Base-by-base conservation (phyloP, 2,113 vertebrate species). In the Odontophorus gujanensis region DNA sequence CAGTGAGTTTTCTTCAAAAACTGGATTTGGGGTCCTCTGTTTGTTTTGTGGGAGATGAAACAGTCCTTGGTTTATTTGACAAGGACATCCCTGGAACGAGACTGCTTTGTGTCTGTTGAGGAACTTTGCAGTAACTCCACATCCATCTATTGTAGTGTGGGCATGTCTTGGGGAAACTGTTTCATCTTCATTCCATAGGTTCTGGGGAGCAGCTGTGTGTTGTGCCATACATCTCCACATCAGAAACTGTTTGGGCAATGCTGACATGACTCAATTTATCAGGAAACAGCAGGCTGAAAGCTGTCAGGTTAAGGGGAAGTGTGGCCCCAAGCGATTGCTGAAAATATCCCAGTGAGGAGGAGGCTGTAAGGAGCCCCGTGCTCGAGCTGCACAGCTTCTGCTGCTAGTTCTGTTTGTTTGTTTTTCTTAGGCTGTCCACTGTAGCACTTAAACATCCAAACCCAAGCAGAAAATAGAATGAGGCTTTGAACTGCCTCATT, bases 331-430 rank as follows among this genome's bases (percentile, higher is more conserved):
- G 59, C 22, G 79, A 80, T 87, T 86, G 65, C 96, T 92, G 85
- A 92, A 96, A 96, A 96, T 93, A 96, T 19, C 90, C 47, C 55
- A 4, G 42, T 80, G 24, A 18, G 43, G 90, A 83, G 75, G 90
- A 83, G 75, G 63, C 76, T 83, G 22, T 28, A 9, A 76, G 58
- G 40, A 51, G 3, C 11, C 50, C 48, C 22, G 47, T 9, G 0
- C 18, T 68, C 13, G 34, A 73, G 73, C 51, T 67, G 47, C 62
- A 68, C 65, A 40, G 42, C 34, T 72, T 82, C 42, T 18, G 62
- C 81, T 40, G 81, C 40, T 81, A 16, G 12, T 55, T 68, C 50
- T 84, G 81, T 2, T 51, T 18, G 3, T 53, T 28, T 61, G 12
- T 36, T 51, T 58, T 71, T 25, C 48, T 65, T 40, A 50, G 51